These are phyloP conservation scores for Chelidonichthys spinosus DNA, from an alignment of 2,797 vertebrate genomes.

Conservation along the genomic window DNA sequence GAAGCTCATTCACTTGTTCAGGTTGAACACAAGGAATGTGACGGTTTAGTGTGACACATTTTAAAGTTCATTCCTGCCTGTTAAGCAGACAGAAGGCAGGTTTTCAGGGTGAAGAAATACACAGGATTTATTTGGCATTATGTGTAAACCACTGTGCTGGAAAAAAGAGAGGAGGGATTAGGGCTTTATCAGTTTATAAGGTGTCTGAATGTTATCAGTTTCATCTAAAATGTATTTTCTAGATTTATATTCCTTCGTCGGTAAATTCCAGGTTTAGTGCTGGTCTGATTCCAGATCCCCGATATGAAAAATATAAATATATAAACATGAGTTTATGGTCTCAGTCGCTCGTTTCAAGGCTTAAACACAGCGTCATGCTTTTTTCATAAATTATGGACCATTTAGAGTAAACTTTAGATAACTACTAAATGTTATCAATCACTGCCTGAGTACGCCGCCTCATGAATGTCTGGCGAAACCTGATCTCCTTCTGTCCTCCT, in stretches of 20 bases:
- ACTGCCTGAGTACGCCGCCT: too few species aligned
- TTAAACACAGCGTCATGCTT: too few species aligned
- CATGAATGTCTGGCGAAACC: too few species aligned
- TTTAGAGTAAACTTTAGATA: too few species aligned
- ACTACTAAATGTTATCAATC: too few species aligned
- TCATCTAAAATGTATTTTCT: slow-evolving; percentile 51
- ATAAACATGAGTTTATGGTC: too few species aligned
- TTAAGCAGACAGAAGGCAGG: slow-evolving; percentile 9
- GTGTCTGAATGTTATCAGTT: slow-evolving; percentile 44
- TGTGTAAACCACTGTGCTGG: slow-evolving; percentile 25
- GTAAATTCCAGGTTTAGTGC: slow-evolving; percentile 34
- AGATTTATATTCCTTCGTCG: slow-evolving; percentile 35
- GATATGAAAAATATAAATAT: background rate
- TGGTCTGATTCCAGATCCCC: slow-evolving; percentile 16
- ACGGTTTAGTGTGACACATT: background rate
- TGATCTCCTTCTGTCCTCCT: too few species aligned
- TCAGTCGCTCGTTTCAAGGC: too few species aligned
- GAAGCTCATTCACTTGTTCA: background rate
- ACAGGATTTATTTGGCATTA: background rate
- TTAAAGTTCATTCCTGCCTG: slow-evolving; percentile 10
- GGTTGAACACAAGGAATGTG: background rate
- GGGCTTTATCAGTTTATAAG: slow-evolving; percentile 39
- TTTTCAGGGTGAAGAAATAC: background rate
- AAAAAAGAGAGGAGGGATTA: slow-evolving; percentile 46
- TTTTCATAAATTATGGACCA: too few species aligned